Percentiles rank a stretch among this genome's conserved stretches.
phyloP scores from a whole-genome alignment of 2,888 invertebrate genomes.

The Endomychus coccineus region DNA sequence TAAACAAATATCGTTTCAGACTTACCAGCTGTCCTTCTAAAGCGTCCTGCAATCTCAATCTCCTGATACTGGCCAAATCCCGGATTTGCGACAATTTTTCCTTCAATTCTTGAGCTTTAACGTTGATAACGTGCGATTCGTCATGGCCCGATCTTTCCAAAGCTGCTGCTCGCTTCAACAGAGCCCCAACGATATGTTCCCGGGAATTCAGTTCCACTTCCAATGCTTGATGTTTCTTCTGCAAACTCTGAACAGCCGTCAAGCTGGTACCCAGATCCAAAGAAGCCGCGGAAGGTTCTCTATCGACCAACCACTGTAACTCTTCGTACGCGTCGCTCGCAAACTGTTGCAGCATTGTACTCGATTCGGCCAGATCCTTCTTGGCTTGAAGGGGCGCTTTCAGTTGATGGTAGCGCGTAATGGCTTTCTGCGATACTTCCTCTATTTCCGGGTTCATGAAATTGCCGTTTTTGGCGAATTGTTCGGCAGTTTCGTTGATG shows the following conservation, averaged over 20 bases:
- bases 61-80: slow-evolving; percentile 65
- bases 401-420: slow-evolving; percentile 53
- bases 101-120: slow-evolving; percentile 59
- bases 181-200: slow-evolving; percentile 72
- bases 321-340: slow-evolving; percentile 90
- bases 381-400: slow-evolving; percentile 88
- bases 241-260: slow-evolving; percentile 75
- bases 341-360: slow-evolving; percentile 81
- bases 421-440: slow-evolving; percentile 58
- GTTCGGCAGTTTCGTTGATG: slow-evolving; percentile 70
- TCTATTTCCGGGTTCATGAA: slow-evolving; percentile 86
- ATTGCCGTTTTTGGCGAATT: slow-evolving; percentile 72
- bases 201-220: slow-evolving; percentile 84
- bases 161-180: slow-evolving; percentile 66
- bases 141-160: slow-evolving; percentile 83
- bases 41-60: slow-evolving; percentile 68
- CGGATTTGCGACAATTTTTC: slow-evolving; percentile 62
- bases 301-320: slow-evolving; percentile 79
- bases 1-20: slow-evolving; percentile 9
- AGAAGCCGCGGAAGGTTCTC: slow-evolving; percentile 63
- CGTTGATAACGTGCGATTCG: slow-evolving; percentile 66
- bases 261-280: slow-evolving; percentile 55
- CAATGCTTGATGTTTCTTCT: slow-evolving; percentile 88
- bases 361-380: slow-evolving; percentile 87
- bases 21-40: slow-evolving; percentile 73